Evolutionary conservation across 2,797 vertebrate genomes (phyloP).

Genomic region (Enteromius viviparus): DNA sequence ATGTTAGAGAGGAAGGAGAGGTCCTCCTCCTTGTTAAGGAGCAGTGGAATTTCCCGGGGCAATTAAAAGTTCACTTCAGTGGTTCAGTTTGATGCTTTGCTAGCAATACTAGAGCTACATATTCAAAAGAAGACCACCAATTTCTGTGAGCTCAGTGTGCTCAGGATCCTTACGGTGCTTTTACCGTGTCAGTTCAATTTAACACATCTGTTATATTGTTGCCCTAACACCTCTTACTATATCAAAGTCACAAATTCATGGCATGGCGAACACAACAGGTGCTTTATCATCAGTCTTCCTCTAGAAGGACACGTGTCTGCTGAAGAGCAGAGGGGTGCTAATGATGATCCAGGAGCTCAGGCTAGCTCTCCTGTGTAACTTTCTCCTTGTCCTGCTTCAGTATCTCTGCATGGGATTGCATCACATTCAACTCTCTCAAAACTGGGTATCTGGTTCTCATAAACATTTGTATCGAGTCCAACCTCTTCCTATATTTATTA

Average conservation of each 20-base stretch:
- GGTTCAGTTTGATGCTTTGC: too few relatives aligned
- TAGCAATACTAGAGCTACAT: too few relatives aligned
- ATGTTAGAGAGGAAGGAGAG: too few relatives aligned
- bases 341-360: not conserved
- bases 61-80: too few relatives aligned
- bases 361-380: constrained; percentile 3
- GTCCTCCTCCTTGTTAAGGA: too few relatives aligned
- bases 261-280: constrained; percentile 23
- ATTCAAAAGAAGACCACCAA: too few relatives aligned
- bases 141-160: too few relatives aligned
- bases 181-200: not conserved
- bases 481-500: not conserved
- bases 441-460: not conserved
- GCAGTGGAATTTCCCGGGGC: too few relatives aligned
- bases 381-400: constrained; percentile 3
- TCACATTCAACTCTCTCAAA: not conserved
- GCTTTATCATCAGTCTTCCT: constrained; percentile 1
- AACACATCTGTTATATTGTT: not conserved
- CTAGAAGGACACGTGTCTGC: not conserved
- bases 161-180: not conserved
- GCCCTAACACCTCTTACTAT: not conserved
- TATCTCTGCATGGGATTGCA: not conserved
- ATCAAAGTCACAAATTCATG: constrained; percentile 51
- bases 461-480: not conserved
- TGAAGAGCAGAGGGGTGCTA: constrained; percentile 25